Base-by-base conservation (phyloP, 2,797 vertebrate genomes). In the Coregonus sp. region DNA sequence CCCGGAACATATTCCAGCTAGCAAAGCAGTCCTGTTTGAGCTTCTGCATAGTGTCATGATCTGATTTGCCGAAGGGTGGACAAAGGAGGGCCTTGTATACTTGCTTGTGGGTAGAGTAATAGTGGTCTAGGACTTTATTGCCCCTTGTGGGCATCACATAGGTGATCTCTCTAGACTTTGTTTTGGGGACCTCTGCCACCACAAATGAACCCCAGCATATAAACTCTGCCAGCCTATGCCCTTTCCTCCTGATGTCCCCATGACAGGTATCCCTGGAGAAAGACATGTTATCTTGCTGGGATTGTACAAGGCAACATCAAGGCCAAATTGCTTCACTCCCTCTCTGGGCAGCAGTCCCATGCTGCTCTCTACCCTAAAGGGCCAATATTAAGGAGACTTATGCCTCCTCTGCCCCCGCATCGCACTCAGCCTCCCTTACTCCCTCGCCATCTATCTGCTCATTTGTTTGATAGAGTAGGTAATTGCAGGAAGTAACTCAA, bases 381-480 rank as follows among this genome's bases (percentile, higher is more conserved):
- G 9, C 4, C 63, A 29, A 31, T 33, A 68, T 68, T 16, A 68
- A 68, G 9, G 65, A 67, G 14, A 66, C 29, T 31, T 66, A 66
- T 31, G 63, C 4, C 70, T 54, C 47, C 25, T 3, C 12, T 50
- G 12, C 47, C 47, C 33, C 51, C 40, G 71, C 61, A 68, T 63
- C 5, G n/a, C 68, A 47, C 52, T 4, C 0, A 47, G 66, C 20
- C 56, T 79, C 40, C 70, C 35, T 40, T 61, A 33, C 65, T 61
- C 54, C 70, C 25, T 68, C 70, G 66, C 59, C 54, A 33, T 54
- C 73, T 63, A 66, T 37, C 74, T 73, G 78, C 73, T 81, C 74
- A 76, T 80, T 75, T 76, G 80, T 82, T 81, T 82, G 75, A 78
- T 75, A 67, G 78, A 77, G 78, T 72, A 81, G 76, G 72, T 85